phyloP scores from a whole-genome alignment of 2,888 invertebrate genomes.

The Tethea ocularis region DNA sequence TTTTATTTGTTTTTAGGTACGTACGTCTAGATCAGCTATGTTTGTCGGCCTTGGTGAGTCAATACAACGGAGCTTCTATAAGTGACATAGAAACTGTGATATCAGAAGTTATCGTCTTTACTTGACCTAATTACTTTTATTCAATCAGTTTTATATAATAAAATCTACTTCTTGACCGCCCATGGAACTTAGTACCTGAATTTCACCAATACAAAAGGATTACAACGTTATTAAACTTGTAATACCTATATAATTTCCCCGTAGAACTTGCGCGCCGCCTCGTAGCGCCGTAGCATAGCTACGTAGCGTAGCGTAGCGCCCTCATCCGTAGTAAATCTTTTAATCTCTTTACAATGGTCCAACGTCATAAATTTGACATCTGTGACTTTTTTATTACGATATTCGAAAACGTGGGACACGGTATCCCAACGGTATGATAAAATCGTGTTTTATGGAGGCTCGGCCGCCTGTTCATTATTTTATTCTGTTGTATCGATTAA shows the following conservation, averaged over 20 bases:
- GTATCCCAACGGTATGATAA: constrained; percentile 81
- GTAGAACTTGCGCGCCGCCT: constrained; percentile 46
- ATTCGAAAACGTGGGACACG: constrained; percentile 80
- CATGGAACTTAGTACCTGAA: constrained; percentile 23
- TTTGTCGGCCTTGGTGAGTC: not conserved
- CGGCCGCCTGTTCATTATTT: constrained; percentile 78
- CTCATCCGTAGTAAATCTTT: constrained; percentile 77
- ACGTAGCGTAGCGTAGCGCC: constrained; percentile 45
- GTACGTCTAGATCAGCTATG: not conserved
- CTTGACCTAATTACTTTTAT: not conserved
- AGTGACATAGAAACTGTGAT: not conserved
- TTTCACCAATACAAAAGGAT: constrained; percentile 47
- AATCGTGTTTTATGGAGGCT: constrained; percentile 79
- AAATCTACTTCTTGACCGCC: constrained; percentile 6
- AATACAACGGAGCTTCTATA: not conserved
- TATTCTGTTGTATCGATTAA: constrained; percentile 74
- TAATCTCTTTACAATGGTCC: constrained; percentile 83
- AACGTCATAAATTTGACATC: constrained; percentile 82
- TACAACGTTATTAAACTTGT: constrained; percentile 60
- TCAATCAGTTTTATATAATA: not conserved
- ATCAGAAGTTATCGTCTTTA: not conserved
- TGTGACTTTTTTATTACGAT: constrained; percentile 83
- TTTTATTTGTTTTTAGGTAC: constrained; percentile 2
- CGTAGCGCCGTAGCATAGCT: constrained; percentile 44
- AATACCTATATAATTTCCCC: constrained; percentile 48